Evolutionary conservation across 30 jellyfish, hydroid and myxozoan genomes (phyloP), one percentile per base, ranked within the genome.

Genomic region (Chironex yamaguchii): DNA sequence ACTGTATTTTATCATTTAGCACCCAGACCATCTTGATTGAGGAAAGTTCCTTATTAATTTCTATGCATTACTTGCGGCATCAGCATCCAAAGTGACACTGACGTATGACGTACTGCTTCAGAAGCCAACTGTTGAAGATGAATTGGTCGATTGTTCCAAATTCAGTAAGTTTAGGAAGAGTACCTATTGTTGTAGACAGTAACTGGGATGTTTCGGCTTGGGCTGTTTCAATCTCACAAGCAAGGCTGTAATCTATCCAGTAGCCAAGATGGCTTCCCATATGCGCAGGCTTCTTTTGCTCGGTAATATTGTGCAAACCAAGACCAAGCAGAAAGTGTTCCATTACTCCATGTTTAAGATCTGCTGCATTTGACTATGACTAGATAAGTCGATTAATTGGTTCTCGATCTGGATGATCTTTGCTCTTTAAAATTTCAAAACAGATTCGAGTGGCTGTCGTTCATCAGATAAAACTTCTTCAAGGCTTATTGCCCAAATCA

Each of bases 291-390:
- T 2, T 14, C 36, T 62, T 33, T 13, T 58, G 79, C 23, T 64
- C 91, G 1, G 86, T 53, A 2, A 80, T 54, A 51, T 28, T 64
- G 64, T 80, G 91, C 29, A 80, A 51, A 28, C 90, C 91, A 62
- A 80, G 88, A 13, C 88, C 91, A 29, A 63, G 35, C 25, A 80
- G 29, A 31, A 80, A 80, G 64, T 64, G 91, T 49, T 80, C 65
- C 65, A 26, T 23, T 80, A 62, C 65, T 62, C 91, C 91, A 26
- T 66, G 35, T 34, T 50, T 30, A 50, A 75, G 24, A 50, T 75
- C 84, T 23, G 36, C 52, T 3, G 87, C 82, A 21, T 26, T 13
- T 28, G 84, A 75, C 13, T 24, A 2, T 28, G 84, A 75, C 13
- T 24, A 2, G 3, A 70, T 36, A 22, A 74, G 84, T 23, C 62